Base-by-base conservation (phyloP, 2,888 invertebrate genomes). In the Apamea monoglypha region DNA sequence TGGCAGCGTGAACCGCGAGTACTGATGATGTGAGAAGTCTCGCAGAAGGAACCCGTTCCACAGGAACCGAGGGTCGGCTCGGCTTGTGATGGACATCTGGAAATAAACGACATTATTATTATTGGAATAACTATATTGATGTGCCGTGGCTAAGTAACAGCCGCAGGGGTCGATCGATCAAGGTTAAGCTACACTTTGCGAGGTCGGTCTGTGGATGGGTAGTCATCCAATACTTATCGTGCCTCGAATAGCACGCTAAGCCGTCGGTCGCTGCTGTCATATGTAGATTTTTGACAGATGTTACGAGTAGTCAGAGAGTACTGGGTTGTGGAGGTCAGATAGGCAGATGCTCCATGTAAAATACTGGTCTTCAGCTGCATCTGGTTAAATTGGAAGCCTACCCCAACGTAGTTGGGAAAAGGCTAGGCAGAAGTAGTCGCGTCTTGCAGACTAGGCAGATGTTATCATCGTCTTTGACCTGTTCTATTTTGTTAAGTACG, bases 41-140 rank as follows among this genome's bases (percentile, higher is more conserved):
- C 97, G 97, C 77, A 99, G 95, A 1, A 99, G 96, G 93, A 98
- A 97, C 0, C 98, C 98, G 94, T 99, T 99, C 99, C 99, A 99
- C 12, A 99, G 97, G 95, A 99, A 99, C 78, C 99, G 97, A 32
- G 97, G 97, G 95, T 99, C 99, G 0, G 99, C 98, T 59, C 99
- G 97, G 87, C 98, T 98, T 76, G 98, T 97, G 77, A 99, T 95
- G 0, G 98, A 98, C 97, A 98, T 98, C 97, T 98, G 93, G 0
- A 90, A 89, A 44, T 12, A 70, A 40, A 77, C 6, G 0, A n/a
- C 29, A 66, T 44, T 53, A 36, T 59, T 36, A 76, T 47, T 47
- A n/a, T 44, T 29, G 25, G 10, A 25, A 56, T 16, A 61, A 21
- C 21, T 32, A 8, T 21, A 21, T 63, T 63, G 16, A 18, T 32